phyloP scores from a whole-genome alignment of 2,113 vertebrate species.

The Acinonyx jubatus region DNA sequence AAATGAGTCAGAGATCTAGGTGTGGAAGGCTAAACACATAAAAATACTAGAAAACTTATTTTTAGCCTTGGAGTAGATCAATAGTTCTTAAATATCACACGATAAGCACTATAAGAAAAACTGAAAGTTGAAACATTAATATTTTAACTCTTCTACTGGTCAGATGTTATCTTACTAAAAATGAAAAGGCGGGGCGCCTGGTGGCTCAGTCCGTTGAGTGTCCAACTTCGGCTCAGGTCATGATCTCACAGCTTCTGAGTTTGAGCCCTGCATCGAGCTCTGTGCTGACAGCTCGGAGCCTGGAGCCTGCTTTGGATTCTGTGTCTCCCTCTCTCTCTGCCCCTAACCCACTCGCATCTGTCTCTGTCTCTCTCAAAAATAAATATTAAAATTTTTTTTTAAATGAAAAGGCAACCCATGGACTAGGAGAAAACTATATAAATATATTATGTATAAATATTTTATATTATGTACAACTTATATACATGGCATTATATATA shows the following conservation, averaged over 20 bases:
- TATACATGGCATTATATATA: not conserved
- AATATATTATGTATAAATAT: not conserved
- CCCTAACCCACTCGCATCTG: no score
- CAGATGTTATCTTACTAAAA: not conserved
- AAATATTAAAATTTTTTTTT: no score
- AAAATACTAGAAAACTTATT: not conserved
- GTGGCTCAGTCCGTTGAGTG: no score
- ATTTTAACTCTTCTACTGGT: not conserved
- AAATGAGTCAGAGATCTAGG: not conserved
- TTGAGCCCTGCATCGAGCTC: fast-evolving
- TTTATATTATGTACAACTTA: no score
- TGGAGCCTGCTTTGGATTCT: no score
- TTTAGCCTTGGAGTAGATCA: not conserved
- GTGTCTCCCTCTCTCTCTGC: no score
- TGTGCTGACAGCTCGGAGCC: no score
- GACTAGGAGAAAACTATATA: not conserved
- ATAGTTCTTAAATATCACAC: not conserved
- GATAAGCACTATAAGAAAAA: not conserved
- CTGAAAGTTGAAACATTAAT: not conserved
- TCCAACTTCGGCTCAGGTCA: no score
- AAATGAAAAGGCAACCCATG: not conserved
- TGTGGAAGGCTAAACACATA: not conserved
- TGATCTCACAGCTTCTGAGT: no score
- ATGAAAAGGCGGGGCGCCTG: not conserved
- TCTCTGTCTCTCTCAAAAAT: no score